A percentile compares a stretch with the other conserved stretches of the same genome.
phyloP scores from a whole-genome alignment of 2,113 vertebrate species.

The Paraplagusia blochii region DNA sequence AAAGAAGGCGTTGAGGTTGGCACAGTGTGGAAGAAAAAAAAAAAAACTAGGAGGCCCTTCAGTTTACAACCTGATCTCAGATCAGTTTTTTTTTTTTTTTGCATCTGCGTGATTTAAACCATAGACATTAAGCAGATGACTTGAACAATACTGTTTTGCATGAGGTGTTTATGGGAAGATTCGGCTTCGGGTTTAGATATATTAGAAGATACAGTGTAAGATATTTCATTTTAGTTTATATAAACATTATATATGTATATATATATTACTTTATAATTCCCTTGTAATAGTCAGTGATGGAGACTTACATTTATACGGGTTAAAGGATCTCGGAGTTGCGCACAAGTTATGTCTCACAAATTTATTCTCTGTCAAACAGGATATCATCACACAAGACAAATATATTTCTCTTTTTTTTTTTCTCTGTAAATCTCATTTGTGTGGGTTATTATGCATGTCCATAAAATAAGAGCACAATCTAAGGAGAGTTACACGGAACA shows the following conservation, averaged over 20 bases:
- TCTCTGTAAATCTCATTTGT: conserved; percentile 55
- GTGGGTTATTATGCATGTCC: conserved; percentile 66
- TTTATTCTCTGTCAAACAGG: conserved; percentile 48
- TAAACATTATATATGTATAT: conserved; percentile 39
- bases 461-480: conserved; percentile 71
- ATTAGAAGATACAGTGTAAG: conserved; percentile 51
- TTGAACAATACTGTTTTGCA: conserved; percentile 37
- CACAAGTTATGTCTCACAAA: conserved; percentile 58
- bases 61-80: conserved; percentile 10
- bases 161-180: conserved; percentile 26
- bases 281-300: conserved; percentile 44
- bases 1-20: conserved; percentile 16
- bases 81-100: conserved; percentile 12
- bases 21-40: conserved; percentile 24
- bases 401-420: conserved; percentile 44
- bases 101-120: conserved; percentile 40
- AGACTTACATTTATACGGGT: conserved; percentile 47
- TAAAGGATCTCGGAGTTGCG: conserved; percentile 44
- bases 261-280: conserved; percentile 21
- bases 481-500: conserved; percentile 63
- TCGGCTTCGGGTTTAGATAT: conserved; percentile 44
- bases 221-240: conserved; percentile 52
- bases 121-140: conserved; percentile 48
- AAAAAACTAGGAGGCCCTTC: conserved; percentile 9
- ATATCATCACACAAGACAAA: conserved; percentile 67